Conservation (phyloP, 2,888 invertebrate genomes). For the Himalopsyche kuldschensis region DNA sequence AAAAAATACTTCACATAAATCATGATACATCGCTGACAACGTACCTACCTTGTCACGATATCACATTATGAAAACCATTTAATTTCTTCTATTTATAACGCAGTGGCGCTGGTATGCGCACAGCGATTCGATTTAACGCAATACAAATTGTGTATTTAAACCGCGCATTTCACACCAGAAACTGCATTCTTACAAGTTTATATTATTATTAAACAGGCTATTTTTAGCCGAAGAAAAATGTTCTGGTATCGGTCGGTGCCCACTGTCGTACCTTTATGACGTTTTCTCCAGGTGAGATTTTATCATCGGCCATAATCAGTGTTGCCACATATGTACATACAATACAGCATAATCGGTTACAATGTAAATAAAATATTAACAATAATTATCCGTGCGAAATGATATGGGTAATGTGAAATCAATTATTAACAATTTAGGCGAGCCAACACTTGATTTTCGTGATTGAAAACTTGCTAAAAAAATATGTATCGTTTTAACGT, state of each 20-base stretch:
- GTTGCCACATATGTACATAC: not conserved
- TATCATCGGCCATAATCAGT: not conserved
- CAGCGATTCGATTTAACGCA: not conserved
- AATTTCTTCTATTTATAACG: not conserved
- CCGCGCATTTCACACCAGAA: not conserved
- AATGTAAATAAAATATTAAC: too few species aligned
- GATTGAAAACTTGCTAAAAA: too few species aligned
- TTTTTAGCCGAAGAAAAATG: not conserved
- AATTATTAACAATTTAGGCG: too few species aligned
- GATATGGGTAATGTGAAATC: too few species aligned
- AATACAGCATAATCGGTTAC: too few species aligned
- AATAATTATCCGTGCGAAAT: too few species aligned
- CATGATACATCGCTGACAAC: not conserved
- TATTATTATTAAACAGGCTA: not conserved
- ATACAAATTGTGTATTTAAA: not conserved
- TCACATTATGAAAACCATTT: not conserved
- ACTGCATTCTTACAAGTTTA: not conserved
- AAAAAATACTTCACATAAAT: too few species aligned
- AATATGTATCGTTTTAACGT: too few species aligned
- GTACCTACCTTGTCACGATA: not conserved
- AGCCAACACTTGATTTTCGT: too few species aligned
- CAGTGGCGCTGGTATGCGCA: not conserved
- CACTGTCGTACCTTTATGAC: not conserved
- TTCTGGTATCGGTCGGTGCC: not conserved
- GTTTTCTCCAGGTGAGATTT: not conserved